phyloP scores from a whole-genome alignment of 2,797 vertebrate genomes.

The Catamblyrhynchus diadema region DNA sequence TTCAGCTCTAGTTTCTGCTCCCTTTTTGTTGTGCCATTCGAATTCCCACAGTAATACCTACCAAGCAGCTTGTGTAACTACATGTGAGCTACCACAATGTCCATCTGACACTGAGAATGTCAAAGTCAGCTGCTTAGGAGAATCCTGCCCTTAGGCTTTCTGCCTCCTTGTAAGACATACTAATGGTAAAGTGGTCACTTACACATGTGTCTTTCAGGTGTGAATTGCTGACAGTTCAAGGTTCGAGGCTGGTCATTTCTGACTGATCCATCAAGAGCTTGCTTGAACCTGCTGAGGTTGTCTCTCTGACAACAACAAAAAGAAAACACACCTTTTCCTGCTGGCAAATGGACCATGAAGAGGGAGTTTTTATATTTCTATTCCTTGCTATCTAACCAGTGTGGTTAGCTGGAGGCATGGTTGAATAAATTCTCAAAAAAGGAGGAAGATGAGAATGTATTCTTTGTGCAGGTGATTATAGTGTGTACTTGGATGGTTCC shows the following conservation, averaged over 20 bases:
- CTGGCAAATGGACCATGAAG: background rate
- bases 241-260: accelerated
- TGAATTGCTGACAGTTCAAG: background rate
- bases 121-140: background rate
- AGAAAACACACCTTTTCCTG: background rate
- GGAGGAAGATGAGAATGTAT: background rate
- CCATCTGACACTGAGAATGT: background rate
- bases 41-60: background rate
- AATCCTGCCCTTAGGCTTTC: background rate
- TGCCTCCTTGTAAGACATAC: background rate
- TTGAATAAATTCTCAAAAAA: background rate
- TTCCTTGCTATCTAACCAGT: background rate
- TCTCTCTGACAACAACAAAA: background rate
- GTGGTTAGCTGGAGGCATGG: background rate
- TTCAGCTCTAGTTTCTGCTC: background rate
- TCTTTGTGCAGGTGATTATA: background rate
- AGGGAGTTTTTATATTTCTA: background rate
- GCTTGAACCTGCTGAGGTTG: background rate
- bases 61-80: background rate
- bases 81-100: background rate
- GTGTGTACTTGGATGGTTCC: background rate
- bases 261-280: background rate
- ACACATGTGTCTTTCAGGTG: background rate
- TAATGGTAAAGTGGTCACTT: background rate
- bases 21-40: background rate